These are phyloP conservation scores for Dolomedes plantarius DNA, from an alignment of 2,888 invertebrate species.

Conservation along the genomic window DNA sequence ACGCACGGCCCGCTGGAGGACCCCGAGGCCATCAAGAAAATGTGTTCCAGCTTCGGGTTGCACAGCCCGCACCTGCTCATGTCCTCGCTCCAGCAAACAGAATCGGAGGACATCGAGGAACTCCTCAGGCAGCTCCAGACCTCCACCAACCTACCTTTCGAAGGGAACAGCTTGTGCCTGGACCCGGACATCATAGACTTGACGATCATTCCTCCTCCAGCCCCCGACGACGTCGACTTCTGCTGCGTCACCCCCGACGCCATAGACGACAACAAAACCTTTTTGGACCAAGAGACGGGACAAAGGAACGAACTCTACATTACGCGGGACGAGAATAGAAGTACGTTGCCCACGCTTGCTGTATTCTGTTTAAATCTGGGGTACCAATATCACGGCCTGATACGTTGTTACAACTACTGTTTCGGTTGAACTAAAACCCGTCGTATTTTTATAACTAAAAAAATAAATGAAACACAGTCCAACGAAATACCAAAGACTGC, in stretches of 20 bases:
- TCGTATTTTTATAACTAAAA: too few species aligned
- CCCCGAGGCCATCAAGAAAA: constrained; percentile 70
- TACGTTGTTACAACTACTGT: too few species aligned
- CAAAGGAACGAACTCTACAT: constrained; percentile 52
- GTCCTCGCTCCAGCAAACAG: constrained; percentile 71
- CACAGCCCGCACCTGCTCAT: constrained; percentile 85
- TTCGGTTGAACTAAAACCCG: too few species aligned
- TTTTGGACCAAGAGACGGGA: constrained; percentile 59
- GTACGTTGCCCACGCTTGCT: constrained; percentile 29
- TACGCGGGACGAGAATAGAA: background rate
- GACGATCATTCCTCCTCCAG: constrained; percentile 90
- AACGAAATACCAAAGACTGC: too few species aligned
- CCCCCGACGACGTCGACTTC: constrained; percentile 80
- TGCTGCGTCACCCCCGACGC: constrained; percentile 49
- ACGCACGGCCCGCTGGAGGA: constrained; percentile 79
- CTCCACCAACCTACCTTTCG: constrained; percentile 77
- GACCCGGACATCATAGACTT: constrained; percentile 94
- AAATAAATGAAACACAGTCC: too few species aligned
- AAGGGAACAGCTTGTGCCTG: constrained; percentile 80
- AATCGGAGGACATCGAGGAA: constrained; percentile 75
- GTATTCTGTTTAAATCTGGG: background rate
- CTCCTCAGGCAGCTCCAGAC: constrained; percentile 77
- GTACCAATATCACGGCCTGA: too few species aligned
- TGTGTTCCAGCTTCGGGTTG: constrained; percentile 85
- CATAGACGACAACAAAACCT: constrained; percentile 20